Evolutionary conservation across 2,888 invertebrate genomes (phyloP).

Genomic region (Molorchus minor): DNA sequence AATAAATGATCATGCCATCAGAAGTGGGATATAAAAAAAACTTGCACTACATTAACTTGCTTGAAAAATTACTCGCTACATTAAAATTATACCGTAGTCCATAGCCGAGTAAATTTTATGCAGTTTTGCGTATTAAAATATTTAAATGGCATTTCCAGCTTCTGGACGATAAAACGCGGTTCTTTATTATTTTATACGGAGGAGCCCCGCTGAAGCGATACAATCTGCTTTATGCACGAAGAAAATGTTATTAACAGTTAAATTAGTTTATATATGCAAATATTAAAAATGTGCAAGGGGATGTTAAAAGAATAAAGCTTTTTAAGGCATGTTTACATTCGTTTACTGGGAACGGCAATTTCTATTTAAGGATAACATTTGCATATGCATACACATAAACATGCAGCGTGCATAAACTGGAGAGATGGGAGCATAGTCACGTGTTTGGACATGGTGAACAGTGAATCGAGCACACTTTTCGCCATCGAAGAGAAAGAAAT

Average conservation of each 20-base stretch:
- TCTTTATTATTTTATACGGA: neutral
- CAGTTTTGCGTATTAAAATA: neutral
- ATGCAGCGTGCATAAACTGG: too few species aligned
- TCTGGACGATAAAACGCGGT: neutral
- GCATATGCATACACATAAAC: too few species aligned
- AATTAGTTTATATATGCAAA: neutral
- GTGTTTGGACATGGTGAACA: too few species aligned
- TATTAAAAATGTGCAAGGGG: neutral
- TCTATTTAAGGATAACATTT: too few species aligned
- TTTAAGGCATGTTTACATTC: too few species aligned
- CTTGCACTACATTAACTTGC: neutral
- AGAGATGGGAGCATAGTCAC: too few species aligned
- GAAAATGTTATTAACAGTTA: neutral
- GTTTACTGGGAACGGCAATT: too few species aligned
- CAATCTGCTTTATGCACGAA: neutral
- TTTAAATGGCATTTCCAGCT: neutral
- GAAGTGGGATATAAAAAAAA: neutral
- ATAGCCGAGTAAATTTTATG: neutral
- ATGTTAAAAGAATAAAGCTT: too few species aligned
- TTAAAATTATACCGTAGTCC: neutral
- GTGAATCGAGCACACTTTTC: too few species aligned
- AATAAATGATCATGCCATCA: too few species aligned
- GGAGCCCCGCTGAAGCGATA: neutral
- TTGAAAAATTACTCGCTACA: neutral
- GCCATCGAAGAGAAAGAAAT: too few species aligned